Base-by-base conservation (phyloP, 2,113 vertebrate genomes). In the Myotis yumanensis region DNA sequence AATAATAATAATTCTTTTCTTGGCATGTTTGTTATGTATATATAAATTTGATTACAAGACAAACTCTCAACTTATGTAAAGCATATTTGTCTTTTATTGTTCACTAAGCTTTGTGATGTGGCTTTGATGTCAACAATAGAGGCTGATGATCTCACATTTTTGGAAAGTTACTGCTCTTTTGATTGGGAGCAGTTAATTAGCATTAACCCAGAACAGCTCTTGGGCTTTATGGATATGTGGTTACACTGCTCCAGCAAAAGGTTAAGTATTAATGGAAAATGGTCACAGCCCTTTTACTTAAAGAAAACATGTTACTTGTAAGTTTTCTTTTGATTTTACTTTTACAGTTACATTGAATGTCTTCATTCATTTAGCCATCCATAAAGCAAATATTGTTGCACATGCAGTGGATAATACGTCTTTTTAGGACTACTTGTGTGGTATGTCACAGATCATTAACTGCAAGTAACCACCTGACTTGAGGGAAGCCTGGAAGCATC, bases 341-440 rank as follows among this genome's bases (percentile, higher is more conserved):
- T 99, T 99, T 99, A 99, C 98, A 98, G 99, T 99, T 99, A 98
- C 98, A 98, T 99, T 99, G 99, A 99, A 99, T 99, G 99, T 99
- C 99, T 99, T 99, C 99, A 99, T 99, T 99, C 99, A 99, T 99
- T 99, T 99, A 99, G 98, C 98, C 99, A 99, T 99, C 99, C 99
- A 99, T 99, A 99, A 99, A 99, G 99, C 99, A 99, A 99, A 99
- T 99, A 99, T 99, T 99, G 99, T 99, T 99, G 98, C 99, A 99
- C 99, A 99, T 99, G 99, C 98, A 98, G 98, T 98, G 98, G 99
- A 99, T 99, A 99, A 99, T 99, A 99, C 99, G 99, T 99, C 99
- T 99, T 99, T 98, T 98, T 99, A 99, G 98, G 99, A 98, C 99
- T 98, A 98, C 99, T 99, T 99, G 99, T 99, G 99, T 99, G 99